Evolutionary conservation across 2,113 vertebrate genomes (phyloP), one percentile per base, ranked within the genome.

Genomic region (Pyxicephalus adspersus): DNA sequence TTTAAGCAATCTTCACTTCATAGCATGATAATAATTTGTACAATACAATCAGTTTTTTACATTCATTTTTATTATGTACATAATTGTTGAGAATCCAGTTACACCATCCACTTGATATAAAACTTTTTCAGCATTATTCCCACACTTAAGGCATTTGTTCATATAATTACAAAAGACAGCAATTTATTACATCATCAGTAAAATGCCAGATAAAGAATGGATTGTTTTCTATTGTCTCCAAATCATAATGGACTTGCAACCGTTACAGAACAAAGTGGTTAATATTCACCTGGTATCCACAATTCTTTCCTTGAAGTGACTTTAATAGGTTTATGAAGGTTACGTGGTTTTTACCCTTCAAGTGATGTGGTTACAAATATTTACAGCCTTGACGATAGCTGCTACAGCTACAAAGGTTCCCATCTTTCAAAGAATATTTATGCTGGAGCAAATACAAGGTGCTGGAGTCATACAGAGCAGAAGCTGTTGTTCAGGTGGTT

Each of bases 381-480:
- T 86, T 63, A 64, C 73, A 89, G 84, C 63, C 17, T 72, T 88
- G 79, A 25, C 55, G 65, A 86, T 85, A 83, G 79, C 75, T 87
- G 60, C 80, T 83, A 83, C 34, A 73, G 84, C 78, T 87, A 84
- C 80, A 88, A 81, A 87, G 84, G 86, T 84, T 84, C 64, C 86
- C 86, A 84, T 86, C 87, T 87, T 87, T 89, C 87, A 90, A 86
- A 75, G 80, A 82, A 75, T 82, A 82, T 82, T 82, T 82, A 38
- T 82, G 80, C 80, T 82, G 80, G 80, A 82, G 20, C 22, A 19
- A 16, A 22, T 54, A 75, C 80, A 82, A 75, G 72, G 1, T 54
- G 63, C 31, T 60, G 51, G 15, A 79, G 70, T 81, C 60, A 28
- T 60, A 63, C 20, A 81, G 31, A 20, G 72, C 26, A 66, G 57